Evolutionary conservation across 2,888 invertebrate genomes (phyloP).

Genomic region (Dicyrtoma fusca): DNA sequence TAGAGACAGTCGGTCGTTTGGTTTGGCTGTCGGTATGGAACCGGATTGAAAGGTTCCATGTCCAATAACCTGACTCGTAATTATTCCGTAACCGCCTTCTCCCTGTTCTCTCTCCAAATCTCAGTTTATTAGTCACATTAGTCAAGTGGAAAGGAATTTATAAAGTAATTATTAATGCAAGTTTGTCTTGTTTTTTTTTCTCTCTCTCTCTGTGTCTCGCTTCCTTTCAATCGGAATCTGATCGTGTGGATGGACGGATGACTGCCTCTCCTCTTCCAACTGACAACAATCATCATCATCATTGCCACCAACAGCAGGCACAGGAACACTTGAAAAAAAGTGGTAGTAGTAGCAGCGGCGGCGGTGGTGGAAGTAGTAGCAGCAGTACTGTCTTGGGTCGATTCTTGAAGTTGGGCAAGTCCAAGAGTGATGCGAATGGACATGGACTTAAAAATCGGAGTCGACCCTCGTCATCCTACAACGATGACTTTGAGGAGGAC

Average conservation of each 20-base stretch:
- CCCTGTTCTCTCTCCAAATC: slow-evolving; percentile 9
- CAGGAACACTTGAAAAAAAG: slow-evolving; percentile 19
- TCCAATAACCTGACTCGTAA: slow-evolving; percentile 1
- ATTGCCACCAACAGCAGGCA: slow-evolving; percentile 3
- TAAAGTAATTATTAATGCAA: neutral
- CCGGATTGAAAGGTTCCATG: slow-evolving; percentile 18
- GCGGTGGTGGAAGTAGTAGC: neutral
- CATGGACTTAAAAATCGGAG: neutral
- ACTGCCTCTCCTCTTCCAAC: too few relatives aligned
- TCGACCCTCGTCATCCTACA: slow-evolving; percentile 9
- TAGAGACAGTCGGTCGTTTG: neutral
- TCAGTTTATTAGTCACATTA: neutral
- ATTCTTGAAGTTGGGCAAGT: slow-evolving; percentile 55
- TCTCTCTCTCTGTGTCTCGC: too few relatives aligned
- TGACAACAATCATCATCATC: neutral
- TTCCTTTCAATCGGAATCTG: neutral
- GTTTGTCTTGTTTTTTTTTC: slow-evolving; percentile 5
- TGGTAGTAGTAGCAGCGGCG: slow-evolving; percentile 12
- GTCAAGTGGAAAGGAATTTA: neutral
- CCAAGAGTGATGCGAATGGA: slow-evolving; percentile 53
- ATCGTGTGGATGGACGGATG: too few relatives aligned
- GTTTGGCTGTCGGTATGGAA: slow-evolving; percentile 4
- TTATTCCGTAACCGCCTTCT: slow-evolving; percentile 21
- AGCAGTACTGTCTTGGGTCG: slow-evolving; percentile 49
- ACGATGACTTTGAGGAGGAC: slow-evolving; percentile 49